Evolutionary conservation across 2,888 invertebrate genomes (phyloP), one percentile per base, ranked within the genome.

Genomic region (Pristionchus exspectatus): DNA sequence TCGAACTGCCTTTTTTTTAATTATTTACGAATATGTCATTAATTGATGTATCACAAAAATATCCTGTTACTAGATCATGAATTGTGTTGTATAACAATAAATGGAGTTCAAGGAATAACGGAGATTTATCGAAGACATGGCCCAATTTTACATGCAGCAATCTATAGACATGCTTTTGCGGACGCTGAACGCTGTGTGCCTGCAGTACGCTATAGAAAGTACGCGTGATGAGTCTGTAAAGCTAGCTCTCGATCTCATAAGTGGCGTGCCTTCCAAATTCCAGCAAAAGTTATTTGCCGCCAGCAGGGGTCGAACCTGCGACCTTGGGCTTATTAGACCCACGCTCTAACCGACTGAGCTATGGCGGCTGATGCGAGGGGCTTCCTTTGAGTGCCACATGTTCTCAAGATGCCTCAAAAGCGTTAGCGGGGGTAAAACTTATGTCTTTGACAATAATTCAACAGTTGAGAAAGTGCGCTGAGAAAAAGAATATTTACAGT

Each of bases 251-350:
- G 5, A 54, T 54, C 14, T 54, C 54, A 54, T 16, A 2, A 54
- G 1, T 54, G 38, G 54, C 9, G 18, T 54, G 12, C 54, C 18
- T 54, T 1, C 54, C 2, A 59, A 21, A 7, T 1, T 21, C 21
- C 1, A 21, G 85, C 85, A 85, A 85, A 81, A 85, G 56, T 12
- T 18, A 69, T 87, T 88, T 88, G 88, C 88, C 88, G 77, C 88
- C 81, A 81, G 81, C 90, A 90, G 90, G 90, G 90, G 90, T 90
- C 90, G 90, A 90, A 90, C 90, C 90, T 90, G 90, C 90, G 90
- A 90, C 90, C 90, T 90, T 90, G 90, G 91, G 90, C 90, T 90
- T 90, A 90, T 90, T 90, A 90, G 90, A 90, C 90, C 90, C 90
- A 90, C 90, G 90, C 90, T 90, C 90, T 90, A 90, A 90, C 90